phyloP scores from a whole-genome alignment of 2,113 vertebrate species.

The Trachemys scripta region DNA sequence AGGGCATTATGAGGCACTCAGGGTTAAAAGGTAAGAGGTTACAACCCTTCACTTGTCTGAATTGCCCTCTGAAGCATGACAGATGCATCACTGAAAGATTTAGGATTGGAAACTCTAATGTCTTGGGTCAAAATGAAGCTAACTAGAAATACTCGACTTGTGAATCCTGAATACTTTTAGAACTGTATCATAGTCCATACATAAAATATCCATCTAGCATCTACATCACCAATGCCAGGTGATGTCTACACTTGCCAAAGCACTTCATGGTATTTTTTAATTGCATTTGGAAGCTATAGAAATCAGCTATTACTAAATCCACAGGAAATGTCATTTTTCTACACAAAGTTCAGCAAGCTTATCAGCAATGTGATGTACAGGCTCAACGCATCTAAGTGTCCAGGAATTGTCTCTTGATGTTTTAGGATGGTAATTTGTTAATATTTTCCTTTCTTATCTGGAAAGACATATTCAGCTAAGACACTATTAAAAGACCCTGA shows the following conservation, averaged over 20 bases:
- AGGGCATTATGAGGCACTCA: neutral
- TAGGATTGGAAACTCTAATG: neutral
- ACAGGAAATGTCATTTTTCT: neutral
- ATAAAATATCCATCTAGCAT: neutral
- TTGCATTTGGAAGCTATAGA: neutral
- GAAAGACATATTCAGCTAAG: neutral
- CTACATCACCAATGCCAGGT: neutral
- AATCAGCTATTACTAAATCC: neutral
- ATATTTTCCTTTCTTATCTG: neutral
- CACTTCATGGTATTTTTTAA: neutral
- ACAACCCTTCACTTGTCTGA: no score
- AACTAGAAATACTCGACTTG: neutral
- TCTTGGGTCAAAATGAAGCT: neutral
- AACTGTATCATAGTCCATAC: neutral
- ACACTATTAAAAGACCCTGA: neutral
- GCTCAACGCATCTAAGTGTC: neutral
- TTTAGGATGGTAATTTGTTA: neutral
- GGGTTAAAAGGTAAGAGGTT: no score
- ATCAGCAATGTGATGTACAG: neutral
- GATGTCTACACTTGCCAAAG: neutral
- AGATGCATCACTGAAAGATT: accelerated
- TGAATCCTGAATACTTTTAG: neutral
- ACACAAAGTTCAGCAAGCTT: neutral
- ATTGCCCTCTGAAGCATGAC: no score
- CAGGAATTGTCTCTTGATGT: neutral